These are phyloP conservation scores for Coturnix japonica DNA, from an alignment of 2,113 vertebrate genomes.

Conservation along the genomic window DNA sequence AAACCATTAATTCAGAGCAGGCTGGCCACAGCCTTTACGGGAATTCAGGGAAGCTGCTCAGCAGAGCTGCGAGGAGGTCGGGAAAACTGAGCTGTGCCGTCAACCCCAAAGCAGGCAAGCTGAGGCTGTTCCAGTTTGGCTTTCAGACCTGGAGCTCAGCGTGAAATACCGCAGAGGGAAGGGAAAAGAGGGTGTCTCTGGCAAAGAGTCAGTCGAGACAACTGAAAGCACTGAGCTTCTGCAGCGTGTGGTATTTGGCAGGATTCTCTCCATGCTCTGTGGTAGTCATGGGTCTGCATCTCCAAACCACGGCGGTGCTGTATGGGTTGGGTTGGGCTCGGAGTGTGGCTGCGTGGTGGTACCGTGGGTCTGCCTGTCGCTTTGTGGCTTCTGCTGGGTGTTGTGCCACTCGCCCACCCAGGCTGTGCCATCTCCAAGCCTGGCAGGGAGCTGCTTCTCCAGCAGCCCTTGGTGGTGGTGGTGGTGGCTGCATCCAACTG, in stretches of 20 bases:
- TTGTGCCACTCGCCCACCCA: neutral
- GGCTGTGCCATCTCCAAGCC: neutral
- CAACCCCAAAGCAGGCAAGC: neutral
- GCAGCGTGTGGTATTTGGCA: neutral
- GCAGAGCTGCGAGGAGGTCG: neutral
- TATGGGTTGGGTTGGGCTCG: accelerated
- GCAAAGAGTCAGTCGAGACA: neutral
- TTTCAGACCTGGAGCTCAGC: neutral
- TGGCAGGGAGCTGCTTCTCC: neutral
- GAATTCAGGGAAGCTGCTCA: neutral
- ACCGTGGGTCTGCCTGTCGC: accelerated
- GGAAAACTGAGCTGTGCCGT: neutral
- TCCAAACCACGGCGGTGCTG: neutral
- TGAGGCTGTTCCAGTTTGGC: neutral
- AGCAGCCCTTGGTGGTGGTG: accelerated
- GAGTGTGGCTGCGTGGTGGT: accelerated
- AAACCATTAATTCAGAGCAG: neutral
- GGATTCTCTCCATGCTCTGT: neutral
- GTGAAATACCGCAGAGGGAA: neutral
- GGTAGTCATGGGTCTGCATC: accelerated
- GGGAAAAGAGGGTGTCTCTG: conserved; percentile 35
- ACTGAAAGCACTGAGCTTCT: neutral
- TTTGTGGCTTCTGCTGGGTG: neutral
- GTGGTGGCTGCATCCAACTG: neutral
- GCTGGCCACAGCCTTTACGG: neutral